Evolutionary conservation across 2,113 vertebrate species (phyloP).

Genomic region (Oenanthe oenanthe): DNA sequence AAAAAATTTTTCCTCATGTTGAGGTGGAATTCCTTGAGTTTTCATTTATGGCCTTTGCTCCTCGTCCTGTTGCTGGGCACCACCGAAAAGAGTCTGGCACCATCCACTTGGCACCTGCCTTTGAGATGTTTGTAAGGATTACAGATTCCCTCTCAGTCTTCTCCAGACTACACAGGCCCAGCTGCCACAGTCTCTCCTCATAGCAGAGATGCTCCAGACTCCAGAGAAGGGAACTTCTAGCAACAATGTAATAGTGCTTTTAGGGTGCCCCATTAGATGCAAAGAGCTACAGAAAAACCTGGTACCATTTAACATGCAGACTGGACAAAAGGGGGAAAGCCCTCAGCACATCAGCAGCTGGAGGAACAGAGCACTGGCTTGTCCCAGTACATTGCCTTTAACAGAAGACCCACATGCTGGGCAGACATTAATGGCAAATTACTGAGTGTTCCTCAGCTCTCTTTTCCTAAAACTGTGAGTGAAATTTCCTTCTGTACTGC

Average conservation of each 20-base stretch:
- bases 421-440: neutral
- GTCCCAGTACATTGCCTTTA: neutral
- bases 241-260: neutral
- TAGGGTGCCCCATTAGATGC: neutral
- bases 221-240: neutral
- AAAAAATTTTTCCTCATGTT: neutral
- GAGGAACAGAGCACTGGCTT: neutral
- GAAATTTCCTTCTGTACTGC: neutral
- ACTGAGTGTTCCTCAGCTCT: neutral
- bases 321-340: neutral
- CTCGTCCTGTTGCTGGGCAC: rapidly evolving
- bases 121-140: neutral
- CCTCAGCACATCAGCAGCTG: neutral
- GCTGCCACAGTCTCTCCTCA: neutral
- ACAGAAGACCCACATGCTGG: neutral
- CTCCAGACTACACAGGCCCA: neutral
- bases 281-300: neutral
- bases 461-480: neutral
- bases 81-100: neutral
- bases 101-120: neutral
- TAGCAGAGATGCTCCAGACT: neutral
- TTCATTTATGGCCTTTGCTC: neutral
- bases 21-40: neutral
- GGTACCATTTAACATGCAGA: neutral
- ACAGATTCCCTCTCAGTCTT: neutral